Evolutionary conservation across 2,888 invertebrate genomes (phyloP).

Genomic region (Zhuqinia jingwanae): DNA sequence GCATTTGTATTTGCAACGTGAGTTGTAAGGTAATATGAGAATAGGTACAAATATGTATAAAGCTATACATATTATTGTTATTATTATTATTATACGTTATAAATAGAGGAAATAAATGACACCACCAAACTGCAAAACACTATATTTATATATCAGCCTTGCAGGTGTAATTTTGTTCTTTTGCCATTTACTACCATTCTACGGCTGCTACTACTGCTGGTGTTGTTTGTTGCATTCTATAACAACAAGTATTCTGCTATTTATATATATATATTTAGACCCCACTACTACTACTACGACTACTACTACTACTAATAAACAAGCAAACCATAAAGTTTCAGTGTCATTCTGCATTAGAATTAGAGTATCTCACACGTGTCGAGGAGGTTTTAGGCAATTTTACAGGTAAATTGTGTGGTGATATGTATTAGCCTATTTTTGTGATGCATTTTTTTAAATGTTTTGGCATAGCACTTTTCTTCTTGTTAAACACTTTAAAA

Average conservation of each 20-base stretch:
- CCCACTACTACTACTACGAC: too few species aligned
- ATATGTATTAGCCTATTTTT: constrained; percentile 9
- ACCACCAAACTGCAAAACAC: too few species aligned
- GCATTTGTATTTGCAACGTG: too few species aligned
- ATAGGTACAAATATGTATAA: background rate
- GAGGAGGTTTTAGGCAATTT: background rate
- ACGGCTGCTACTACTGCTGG: background rate
- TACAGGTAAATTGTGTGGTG: background rate
- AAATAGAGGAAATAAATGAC: constrained; percentile 6
- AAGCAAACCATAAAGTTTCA: constrained; percentile 7
- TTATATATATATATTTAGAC: background rate
- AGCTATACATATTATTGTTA: too few species aligned
- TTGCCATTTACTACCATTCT: constrained; percentile 1
- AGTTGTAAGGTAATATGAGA: background rate
- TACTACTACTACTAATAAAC: too few species aligned
- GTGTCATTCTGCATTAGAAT: constrained; percentile 6
- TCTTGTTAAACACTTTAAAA: background rate
- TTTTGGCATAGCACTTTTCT: background rate
- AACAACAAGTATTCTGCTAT: background rate
- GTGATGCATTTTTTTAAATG: too few species aligned
- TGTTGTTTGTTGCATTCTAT: too few species aligned
- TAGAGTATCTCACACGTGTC: constrained; percentile 1
- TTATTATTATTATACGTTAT: too few species aligned
- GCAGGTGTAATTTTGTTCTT: too few species aligned
- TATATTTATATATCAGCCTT: too few species aligned